Conservation (phyloP, 1,140 invertebrate genomes). For the Globodera rostochiensis region DNA sequence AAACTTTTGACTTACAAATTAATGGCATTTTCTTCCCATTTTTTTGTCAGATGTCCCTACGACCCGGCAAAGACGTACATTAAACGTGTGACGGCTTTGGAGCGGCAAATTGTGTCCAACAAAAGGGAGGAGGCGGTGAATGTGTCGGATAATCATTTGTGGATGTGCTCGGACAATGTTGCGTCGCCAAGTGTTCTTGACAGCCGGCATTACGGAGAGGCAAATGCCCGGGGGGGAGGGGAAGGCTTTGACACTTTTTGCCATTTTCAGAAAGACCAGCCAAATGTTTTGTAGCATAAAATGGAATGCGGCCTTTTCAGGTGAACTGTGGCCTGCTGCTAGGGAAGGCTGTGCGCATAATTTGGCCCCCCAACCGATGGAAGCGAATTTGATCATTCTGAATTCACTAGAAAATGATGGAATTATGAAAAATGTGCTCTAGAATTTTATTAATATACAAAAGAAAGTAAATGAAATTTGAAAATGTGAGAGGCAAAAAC, state of each 20-base stretch:
- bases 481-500: no score
- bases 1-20: background rate
- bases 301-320: constrained; percentile 17
- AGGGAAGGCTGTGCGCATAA: constrained; percentile 36
- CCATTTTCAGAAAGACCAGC: background rate
- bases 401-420: no score
- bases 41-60: constrained; percentile 28
- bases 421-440: no score
- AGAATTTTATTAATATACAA: no score
- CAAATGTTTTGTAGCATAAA: background rate
- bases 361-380: constrained; percentile 50
- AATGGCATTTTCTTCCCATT: background rate
- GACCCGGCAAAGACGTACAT: constrained; percentile 39
- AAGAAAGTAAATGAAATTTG: background rate
- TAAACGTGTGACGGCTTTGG: constrained; percentile 26
- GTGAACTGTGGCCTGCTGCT: constrained; percentile 35
- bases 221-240: background rate
- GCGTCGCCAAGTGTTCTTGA: constrained; percentile 28
- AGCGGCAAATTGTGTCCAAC: constrained; percentile 27
- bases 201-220: constrained; percentile 44
- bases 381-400: background rate
- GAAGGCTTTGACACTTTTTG: background rate
- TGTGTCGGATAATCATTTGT: constrained; percentile 34
- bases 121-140: constrained; percentile 13
- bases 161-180: constrained; percentile 44